Percentiles rank a stretch among this genome's conserved stretches.
Conservation (phyloP, 2,888 invertebrate genomes). For the Thyatira batis region DNA sequence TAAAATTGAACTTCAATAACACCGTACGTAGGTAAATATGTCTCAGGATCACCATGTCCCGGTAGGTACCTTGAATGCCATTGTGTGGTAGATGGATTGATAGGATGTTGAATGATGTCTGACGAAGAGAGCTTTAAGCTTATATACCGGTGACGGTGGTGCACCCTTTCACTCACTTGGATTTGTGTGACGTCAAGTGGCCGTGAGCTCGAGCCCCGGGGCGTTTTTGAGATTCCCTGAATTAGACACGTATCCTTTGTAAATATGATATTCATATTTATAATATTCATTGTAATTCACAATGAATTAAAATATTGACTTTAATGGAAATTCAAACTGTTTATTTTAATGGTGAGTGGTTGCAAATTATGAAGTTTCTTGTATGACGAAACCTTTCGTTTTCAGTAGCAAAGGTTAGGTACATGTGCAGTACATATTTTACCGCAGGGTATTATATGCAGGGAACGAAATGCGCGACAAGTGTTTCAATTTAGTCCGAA, state of each 20-base stretch:
- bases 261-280: background rate
- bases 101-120: slow-evolving; percentile 70
- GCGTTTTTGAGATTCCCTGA: slow-evolving; percentile 39
- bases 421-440: too few relatives aligned
- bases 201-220: slow-evolving; percentile 67
- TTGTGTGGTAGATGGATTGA: slow-evolving; percentile 59
- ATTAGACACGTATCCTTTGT: slow-evolving; percentile 22
- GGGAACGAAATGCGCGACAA: too few relatives aligned
- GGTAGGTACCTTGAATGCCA: slow-evolving; percentile 74
- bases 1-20: slow-evolving; percentile 7
- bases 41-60: slow-evolving; percentile 20
- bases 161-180: slow-evolving; percentile 72
- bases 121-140: slow-evolving; percentile 60
- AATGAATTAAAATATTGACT: too few relatives aligned
- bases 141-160: slow-evolving; percentile 67
- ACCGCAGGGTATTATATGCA: too few relatives aligned
- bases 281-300: too few relatives aligned
- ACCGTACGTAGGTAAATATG: slow-evolving; percentile 8
- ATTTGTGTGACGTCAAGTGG: slow-evolving; percentile 48
- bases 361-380: too few relatives aligned
- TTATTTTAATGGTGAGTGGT: too few relatives aligned
- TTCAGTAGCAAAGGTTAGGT: too few relatives aligned
- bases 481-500: too few relatives aligned
- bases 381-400: too few relatives aligned
- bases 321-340: too few relatives aligned